These are phyloP conservation scores for Cylindroiulus punctatus DNA, from an alignment of 2,888 invertebrate species.

Conservation along the genomic window DNA sequence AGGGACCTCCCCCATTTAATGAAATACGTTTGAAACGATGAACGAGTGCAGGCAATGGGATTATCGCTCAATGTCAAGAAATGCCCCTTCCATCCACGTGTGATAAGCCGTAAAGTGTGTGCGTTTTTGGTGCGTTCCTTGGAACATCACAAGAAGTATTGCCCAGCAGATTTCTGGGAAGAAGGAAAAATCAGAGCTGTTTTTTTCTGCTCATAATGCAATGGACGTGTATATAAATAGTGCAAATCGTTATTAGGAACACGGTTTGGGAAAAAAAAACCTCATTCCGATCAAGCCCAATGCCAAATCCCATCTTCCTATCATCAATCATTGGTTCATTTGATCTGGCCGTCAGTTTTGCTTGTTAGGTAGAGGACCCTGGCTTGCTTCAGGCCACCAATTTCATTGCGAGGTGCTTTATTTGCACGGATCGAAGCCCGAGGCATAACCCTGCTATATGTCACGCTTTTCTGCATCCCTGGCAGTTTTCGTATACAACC, in stretches of 20 bases:
- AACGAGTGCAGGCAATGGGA: conserved; percentile 23
- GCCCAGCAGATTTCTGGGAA: background rate
- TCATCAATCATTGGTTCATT: conserved; percentile 51
- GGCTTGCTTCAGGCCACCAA: conserved; percentile 7
- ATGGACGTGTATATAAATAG: conserved; percentile 22
- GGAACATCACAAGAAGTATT: background rate
- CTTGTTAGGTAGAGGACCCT: background rate
- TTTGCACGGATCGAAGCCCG: conserved; percentile 12
- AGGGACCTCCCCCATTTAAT: background rate
- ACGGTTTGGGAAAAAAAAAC: background rate
- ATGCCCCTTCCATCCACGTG: background rate
- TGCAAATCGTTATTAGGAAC: conserved; percentile 21
- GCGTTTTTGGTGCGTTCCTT: background rate
- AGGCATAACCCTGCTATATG: conserved; percentile 10
- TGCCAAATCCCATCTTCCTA: conserved; percentile 48
- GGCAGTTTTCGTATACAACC: background rate
- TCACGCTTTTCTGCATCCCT: conserved; percentile 11
- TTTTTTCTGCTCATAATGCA: background rate
- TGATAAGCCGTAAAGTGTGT: conserved; percentile 1
- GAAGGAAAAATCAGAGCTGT: background rate
- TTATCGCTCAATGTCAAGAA: conserved; percentile 25
- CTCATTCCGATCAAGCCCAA: conserved; percentile 1
- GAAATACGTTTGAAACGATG: background rate
- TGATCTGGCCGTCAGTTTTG: conserved; percentile 48
- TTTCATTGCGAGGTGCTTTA: conserved; percentile 13